Evolutionary conservation across 1,140 invertebrate species (phyloP).

Genomic region (Panulirus ornatus): DNA sequence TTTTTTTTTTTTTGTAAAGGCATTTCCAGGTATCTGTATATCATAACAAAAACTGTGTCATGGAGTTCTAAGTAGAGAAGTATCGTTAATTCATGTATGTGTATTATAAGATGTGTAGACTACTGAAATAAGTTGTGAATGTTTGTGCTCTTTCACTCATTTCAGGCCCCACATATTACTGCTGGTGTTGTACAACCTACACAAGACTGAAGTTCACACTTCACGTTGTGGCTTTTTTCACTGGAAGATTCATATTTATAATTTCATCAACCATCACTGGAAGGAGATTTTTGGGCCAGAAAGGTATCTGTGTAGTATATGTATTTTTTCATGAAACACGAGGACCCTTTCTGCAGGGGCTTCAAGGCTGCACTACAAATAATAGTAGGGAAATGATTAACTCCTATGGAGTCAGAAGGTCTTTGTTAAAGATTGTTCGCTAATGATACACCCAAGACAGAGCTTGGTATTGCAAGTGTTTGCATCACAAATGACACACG

Average conservation of each 20-base stretch:
- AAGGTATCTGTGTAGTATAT: neutral
- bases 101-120: too few relatives aligned
- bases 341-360: too few relatives aligned
- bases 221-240: slow-evolving; percentile 34
- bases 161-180: slow-evolving; percentile 25
- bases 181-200: slow-evolving; percentile 40
- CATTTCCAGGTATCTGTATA: too few relatives aligned
- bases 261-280: slow-evolving; percentile 45
- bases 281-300: slow-evolving; percentile 50
- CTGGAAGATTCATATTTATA: slow-evolving; percentile 36
- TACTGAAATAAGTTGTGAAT: neutral
- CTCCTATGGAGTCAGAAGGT: neutral
- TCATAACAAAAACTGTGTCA: too few relatives aligned
- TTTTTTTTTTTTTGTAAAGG: too few relatives aligned
- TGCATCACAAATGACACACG: too few relatives aligned
- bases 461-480: too few relatives aligned
- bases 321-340: neutral
- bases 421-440: neutral
- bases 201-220: slow-evolving; percentile 19
- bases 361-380: too few relatives aligned
- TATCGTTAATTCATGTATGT: too few relatives aligned
- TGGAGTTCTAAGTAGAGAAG: too few relatives aligned
- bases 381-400: neutral
- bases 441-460: too few relatives aligned
- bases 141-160: neutral